Evolutionary conservation across 2,888 invertebrate species (phyloP).

Genomic region (Hydraecia micacea): DNA sequence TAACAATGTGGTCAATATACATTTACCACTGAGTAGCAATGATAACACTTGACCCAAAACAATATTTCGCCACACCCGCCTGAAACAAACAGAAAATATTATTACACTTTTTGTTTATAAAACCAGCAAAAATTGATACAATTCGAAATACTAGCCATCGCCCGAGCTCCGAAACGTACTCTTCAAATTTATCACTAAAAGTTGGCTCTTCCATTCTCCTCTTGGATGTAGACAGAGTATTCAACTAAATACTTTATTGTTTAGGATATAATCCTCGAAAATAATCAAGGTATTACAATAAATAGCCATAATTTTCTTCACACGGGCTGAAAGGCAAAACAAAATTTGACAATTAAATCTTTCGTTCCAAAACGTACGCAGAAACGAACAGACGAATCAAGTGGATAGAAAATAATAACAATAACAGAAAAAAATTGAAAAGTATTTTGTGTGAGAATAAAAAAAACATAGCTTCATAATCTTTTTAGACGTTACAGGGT

Average conservation of each 20-base stretch:
- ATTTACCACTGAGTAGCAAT: slow-evolving; percentile 94
- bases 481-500: not conserved
- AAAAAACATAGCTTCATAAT: too few species aligned
- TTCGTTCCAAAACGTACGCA: slow-evolving; percentile 61
- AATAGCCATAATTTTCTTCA: slow-evolving; percentile 67
- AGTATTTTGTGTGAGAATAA: not conserved
- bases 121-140: slow-evolving; percentile 46
- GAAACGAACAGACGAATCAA: not conserved
- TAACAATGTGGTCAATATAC: slow-evolving; percentile 93
- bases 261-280: slow-evolving; percentile 57
- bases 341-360: slow-evolving; percentile 70
- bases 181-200: slow-evolving; percentile 92
- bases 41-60: slow-evolving; percentile 94
- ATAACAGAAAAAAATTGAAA: not conserved
- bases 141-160: slow-evolving; percentile 90
- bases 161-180: slow-evolving; percentile 92
- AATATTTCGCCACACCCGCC: slow-evolving; percentile 94
- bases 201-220: slow-evolving; percentile 84
- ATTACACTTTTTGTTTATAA: slow-evolving; percentile 18
- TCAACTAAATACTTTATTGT: slow-evolving; percentile 61
- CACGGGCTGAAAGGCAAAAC: slow-evolving; percentile 65
- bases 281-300: slow-evolving; percentile 57
- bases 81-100: slow-evolving; percentile 74
- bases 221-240: slow-evolving; percentile 33
- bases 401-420: not conserved